Base-by-base conservation (phyloP, 1,140 invertebrate genomes). In the Camponotus vicinus region DNA sequence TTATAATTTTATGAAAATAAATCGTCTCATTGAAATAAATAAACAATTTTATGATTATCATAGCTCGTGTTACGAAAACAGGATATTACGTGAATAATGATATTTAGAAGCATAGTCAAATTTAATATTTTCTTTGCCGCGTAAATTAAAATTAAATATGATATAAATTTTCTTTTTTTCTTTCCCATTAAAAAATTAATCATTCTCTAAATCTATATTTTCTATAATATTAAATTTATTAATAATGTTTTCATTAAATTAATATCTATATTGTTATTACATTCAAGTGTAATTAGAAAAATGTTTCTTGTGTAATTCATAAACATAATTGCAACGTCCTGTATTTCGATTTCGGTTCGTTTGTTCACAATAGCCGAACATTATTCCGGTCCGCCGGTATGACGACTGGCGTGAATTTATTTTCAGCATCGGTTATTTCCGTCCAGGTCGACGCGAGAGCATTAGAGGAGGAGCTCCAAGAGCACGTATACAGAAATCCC, bases 401-500 rank as follows among this genome's bases (percentile, higher is more conserved):
- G 93, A 94, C 93, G 93, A 86, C 89, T 86, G 85, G 64, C 91
- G 87, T 92, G 71, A 82, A 91, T 87, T 93, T 95, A 95, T 95
- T 95, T 94, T 94, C 88, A 89, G 92, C 91, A 75, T 67, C 78
- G 79, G 90, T 90, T 95, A 95, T 94, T 95, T 94, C 88, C 89
- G 88, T 89, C 63, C 86, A 63, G 61, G 88, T 89, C 88, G 85
- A n/a, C 79, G 59, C 80, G 86, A 40, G 77, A 92, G 80, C 87
- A 70, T 89, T 77, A 88, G 76, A 85, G 80, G 49, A 77, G 86
- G 71, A 86, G 75, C 85, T 66, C 59, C 63, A 90, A 87, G 76
- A 70, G 76, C 45, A 37, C 59, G 42, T 61, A 52, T 52, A 52
- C 61, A 73, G 84, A 77, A 84, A 42, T 52, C 40, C 42, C 40